phyloP scores from a whole-genome alignment of 2,888 invertebrate genomes.

The Crepidodera aurea region DNA sequence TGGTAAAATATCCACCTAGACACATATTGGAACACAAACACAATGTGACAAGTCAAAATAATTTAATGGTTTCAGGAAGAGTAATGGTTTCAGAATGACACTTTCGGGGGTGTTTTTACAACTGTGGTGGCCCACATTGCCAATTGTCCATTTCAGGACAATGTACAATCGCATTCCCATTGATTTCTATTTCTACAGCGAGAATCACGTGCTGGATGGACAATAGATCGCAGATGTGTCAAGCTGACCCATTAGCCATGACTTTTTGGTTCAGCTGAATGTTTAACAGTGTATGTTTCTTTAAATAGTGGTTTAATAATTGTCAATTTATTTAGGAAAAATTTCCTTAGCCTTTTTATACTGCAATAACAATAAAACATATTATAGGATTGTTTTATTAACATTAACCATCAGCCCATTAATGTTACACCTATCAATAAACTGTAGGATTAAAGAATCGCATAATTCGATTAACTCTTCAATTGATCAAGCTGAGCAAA shows the following conservation, averaged over 20 bases:
- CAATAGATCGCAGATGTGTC: slow-evolving; percentile 10
- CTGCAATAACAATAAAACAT: no score
- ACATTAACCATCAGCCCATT: no score
- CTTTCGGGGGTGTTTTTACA: slow-evolving; percentile 44
- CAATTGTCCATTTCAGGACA: slow-evolving; percentile 31
- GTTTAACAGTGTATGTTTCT: no score
- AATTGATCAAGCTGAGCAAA: no score
- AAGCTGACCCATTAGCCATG: neutral
- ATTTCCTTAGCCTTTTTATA: no score
- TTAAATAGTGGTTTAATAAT: no score
- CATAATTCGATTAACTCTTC: no score
- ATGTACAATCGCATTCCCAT: neutral
- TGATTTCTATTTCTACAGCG: neutral
- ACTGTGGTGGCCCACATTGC: slow-evolving; percentile 43
- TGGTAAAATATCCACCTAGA: neutral
- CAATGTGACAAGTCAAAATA: slow-evolving; percentile 38
- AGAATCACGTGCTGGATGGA: slow-evolving; percentile 11
- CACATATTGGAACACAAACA: slow-evolving; percentile 2
- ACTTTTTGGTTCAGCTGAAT: no score
- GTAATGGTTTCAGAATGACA: slow-evolving; percentile 45
- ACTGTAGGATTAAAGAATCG: no score
- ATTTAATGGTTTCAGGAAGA: slow-evolving; percentile 38
- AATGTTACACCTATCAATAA: no score
- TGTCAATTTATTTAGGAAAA: no score
- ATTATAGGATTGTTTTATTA: no score